Percentiles rank a stretch among this genome's conserved stretches.
Conservation (phyloP, 1,140 invertebrate genomes). For the Penaeus japonicus region DNA sequence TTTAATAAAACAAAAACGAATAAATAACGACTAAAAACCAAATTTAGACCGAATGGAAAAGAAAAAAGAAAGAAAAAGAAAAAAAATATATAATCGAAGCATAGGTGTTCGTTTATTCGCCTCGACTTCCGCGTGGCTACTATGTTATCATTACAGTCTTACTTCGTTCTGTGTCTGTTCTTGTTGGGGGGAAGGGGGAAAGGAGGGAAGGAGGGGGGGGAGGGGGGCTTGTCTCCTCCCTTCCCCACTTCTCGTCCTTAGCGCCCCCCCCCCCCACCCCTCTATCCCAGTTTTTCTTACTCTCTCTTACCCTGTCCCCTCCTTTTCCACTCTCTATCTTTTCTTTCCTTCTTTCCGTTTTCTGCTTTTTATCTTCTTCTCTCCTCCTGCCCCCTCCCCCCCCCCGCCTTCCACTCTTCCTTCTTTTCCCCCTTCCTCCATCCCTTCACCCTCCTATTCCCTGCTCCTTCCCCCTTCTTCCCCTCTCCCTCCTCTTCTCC, state of each 20-base stretch:
- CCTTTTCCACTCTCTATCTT: no score
- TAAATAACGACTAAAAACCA: no score
- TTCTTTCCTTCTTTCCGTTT: neutral
- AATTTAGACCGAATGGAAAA: no score
- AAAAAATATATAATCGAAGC: no score
- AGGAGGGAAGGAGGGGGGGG: no score
- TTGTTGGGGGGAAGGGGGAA: no score
- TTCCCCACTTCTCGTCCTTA: neutral
- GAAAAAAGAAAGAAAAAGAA: no score
- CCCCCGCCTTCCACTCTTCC: neutral
- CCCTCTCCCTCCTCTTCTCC: neutral
- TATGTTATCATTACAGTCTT: neutral
- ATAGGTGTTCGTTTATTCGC: neutral
- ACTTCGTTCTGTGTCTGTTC: no score
- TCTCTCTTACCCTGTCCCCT: neutral
- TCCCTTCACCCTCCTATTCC: no score
- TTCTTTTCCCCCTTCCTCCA: neutral
- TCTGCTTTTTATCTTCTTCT: neutral
- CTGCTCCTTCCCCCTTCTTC: no score
- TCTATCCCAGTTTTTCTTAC: neutral
- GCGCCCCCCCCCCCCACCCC: no score
- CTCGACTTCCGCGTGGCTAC: neutral
- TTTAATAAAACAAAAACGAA: no score
- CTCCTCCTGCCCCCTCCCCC: neutral
- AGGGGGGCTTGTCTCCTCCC: neutral